Base-by-base conservation (phyloP, 1,140 invertebrate genomes). In the Pentalonia nigronervosa region DNA sequence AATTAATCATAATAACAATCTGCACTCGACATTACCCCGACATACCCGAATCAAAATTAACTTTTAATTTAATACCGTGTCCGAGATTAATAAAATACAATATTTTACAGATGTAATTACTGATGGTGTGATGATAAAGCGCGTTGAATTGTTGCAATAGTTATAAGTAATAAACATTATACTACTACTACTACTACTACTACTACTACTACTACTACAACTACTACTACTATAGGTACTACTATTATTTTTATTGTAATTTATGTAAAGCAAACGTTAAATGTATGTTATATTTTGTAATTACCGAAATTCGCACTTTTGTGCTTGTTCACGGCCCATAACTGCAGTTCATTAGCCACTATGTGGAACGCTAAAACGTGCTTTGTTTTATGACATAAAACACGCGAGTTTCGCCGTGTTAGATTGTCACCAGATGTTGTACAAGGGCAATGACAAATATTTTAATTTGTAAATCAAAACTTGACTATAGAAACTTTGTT, bases 381-480 rank as follows among this genome's bases (percentile, higher is more conserved):
- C 34, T 88, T 34, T 34, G 34, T 89, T 86, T 76, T 34, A 88
- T 50, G n/a, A 17, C 14, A 50, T 88, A 88, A 88, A 88, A 48
- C 50, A 88, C 47, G 60, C 14, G 2, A 88, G 47, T 48, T 23
- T 88, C 20, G n/a, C n/a, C 30, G 47, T 48, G 47, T 48, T 48
- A 50, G 47, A 30, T 48, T 76, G n/a, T 76, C 45, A n/a, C 45
- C 45, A 36, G 25, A 87, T 76, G 60, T 84, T 84, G 30, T 87
- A 47, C 45, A 87, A 48, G 45, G 14, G 14, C 84, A 87, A 47
- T 48, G 45, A 47, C 25, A 47, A 87, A 87, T 45, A 87, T 87
- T n/a, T 36, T 47, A 76, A 76, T 76, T 48, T 87, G 84, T 87
- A 47, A 87, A 87, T 47, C 84, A 87, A 87, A 87, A 48, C 23